Base-by-base conservation (phyloP, 2,113 vertebrate genomes). In the Sialia sialis region DNA sequence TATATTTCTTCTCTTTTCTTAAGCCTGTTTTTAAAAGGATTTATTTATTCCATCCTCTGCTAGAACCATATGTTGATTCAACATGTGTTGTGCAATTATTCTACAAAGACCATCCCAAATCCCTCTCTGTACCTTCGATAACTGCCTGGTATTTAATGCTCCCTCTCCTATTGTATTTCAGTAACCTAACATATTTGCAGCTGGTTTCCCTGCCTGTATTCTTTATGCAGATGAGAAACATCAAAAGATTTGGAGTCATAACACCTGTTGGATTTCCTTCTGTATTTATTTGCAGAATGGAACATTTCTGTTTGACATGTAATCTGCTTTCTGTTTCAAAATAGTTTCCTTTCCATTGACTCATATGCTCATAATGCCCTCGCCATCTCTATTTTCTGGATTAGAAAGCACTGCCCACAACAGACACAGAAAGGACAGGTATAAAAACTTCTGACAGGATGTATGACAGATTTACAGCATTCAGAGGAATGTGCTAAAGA, bases 171-270 rank as follows among this genome's bases (percentile, higher is more conserved):
- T 87, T 85, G 19, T 54, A 29, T 86, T 87, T 83, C 56, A 84
- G 75, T 79, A 93, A 93, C 30, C 46, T 84, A 90, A 84, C n/a
- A 44, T 81, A 89, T 89, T 84, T 95, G 26, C 79, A 96, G 70
- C 67, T 96, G 75, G 48, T 79, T 83, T 96, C 29, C 14, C 9
- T 76, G 38, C 79, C 75, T 73, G 19, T 59, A 93, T 74, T 48
- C 73, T 84, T 96, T 87, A 85, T 68, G 30, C 11, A 90, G 82
- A 91, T 92, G 55, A 66, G 52, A 91, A 90, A 89, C 63, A 87
- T 84, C 58, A 80, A 95, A 95, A 69, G 64, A 36, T 55, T 48
- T 51, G 43, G 81, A 96, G 17, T 23, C 6, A 16, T 36, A 38
- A 7, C 70, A 96, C 32, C 55, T 94, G 66, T 87, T 96, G 64